These are phyloP conservation scores for Sakesphorus luctuosus DNA, from an alignment of 2,113 vertebrate species.

Conservation along the genomic window DNA sequence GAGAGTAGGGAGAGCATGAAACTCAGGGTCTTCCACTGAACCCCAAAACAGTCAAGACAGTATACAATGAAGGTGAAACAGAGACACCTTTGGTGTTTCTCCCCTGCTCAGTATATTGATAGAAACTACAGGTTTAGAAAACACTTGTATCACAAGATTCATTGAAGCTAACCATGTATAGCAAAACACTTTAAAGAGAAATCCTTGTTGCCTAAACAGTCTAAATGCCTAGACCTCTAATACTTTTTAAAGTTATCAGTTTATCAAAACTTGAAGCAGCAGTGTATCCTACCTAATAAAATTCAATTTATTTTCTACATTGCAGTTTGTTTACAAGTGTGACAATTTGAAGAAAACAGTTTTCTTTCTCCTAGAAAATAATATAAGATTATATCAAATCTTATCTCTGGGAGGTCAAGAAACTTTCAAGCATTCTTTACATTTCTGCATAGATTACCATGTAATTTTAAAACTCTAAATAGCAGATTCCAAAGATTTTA, in stretches of 20 bases:
- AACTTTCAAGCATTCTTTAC: not conserved
- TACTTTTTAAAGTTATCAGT: not conserved
- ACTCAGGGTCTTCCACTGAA: not conserved
- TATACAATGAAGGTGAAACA: rapidly evolving
- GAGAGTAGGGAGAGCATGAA: not conserved
- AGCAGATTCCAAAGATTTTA: not conserved
- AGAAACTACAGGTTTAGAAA: not conserved
- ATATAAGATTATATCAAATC: not conserved
- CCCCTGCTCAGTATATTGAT: not conserved
- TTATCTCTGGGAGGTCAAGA: not conserved
- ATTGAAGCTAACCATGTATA: not conserved
- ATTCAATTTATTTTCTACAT: not conserved
- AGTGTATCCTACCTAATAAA: not conserved
- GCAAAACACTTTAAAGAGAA: not conserved
- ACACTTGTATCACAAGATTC: not conserved
- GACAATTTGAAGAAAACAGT: not conserved
- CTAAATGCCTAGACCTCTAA: not conserved
- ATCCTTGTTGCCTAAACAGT: not conserved
- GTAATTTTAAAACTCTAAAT: not conserved
- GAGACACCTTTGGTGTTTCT: not conserved
- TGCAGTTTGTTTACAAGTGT: not conserved
- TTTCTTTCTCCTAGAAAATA: not conserved
- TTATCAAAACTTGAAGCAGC: not conserved
- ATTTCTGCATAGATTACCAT: not conserved
- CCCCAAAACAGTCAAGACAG: not conserved